phyloP scores from a whole-genome alignment of 2,797 vertebrate genomes.

The Rhinella marina region DNA sequence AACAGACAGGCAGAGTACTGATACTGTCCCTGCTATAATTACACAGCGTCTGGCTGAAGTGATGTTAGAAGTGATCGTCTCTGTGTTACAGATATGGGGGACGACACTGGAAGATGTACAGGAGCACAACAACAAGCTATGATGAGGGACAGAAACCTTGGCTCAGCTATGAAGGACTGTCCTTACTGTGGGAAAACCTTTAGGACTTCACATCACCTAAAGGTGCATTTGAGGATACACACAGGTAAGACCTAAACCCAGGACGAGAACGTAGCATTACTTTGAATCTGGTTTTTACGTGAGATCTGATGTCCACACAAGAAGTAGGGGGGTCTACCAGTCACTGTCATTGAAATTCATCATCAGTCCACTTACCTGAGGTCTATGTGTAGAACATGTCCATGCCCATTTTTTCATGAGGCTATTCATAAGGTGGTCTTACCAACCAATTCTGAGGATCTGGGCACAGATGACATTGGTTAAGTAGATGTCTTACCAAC shows the following conservation, averaged over 20 bases:
- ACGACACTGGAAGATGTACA: constrained; percentile 88
- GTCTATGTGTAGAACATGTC: neutral
- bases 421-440: neutral
- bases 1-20: constrained; percentile 85
- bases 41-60: constrained; percentile 86
- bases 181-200: constrained; percentile 98
- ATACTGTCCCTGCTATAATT: constrained; percentile 87
- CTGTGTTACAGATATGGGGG: constrained; percentile 90
- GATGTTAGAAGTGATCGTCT: constrained; percentile 84
- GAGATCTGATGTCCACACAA: neutral
- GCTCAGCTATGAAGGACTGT: constrained; percentile 95
- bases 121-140: constrained; percentile 85
- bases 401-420: neutral
- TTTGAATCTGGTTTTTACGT: constrained; percentile 21
- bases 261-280: constrained; percentile 18
- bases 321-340: neutral
- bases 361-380: neutral
- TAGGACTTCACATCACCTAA: constrained; percentile 97
- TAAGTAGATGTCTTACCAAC: neutral
- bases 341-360: neutral
- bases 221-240: constrained; percentile 98
- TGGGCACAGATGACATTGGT: neutral
- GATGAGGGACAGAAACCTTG: constrained; percentile 89
- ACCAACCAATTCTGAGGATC: too few species aligned
- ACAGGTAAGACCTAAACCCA: constrained; percentile 85